phyloP scores from a whole-genome alignment of 2,113 vertebrate genomes.

The Semicossyphus pulcher region DNA sequence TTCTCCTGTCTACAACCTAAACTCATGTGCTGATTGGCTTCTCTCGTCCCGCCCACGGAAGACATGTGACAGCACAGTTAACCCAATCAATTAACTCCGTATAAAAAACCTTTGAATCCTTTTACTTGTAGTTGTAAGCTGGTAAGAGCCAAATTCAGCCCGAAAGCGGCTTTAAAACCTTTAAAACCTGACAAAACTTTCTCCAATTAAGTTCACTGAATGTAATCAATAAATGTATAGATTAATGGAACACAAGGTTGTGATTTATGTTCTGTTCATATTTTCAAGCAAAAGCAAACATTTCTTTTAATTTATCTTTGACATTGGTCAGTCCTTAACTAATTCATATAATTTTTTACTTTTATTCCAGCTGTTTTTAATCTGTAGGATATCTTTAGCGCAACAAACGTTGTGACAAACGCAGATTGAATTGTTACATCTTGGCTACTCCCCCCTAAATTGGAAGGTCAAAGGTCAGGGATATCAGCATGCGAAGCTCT shows the following conservation, averaged over 20 bases:
- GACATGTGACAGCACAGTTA: constrained; percentile 49
- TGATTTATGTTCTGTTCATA: too few species aligned
- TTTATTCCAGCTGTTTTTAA: too few species aligned
- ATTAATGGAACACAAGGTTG: too few species aligned
- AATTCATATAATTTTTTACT: too few species aligned
- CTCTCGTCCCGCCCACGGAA: constrained; percentile 1
- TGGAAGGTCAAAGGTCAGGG: not conserved
- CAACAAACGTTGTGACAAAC: too few species aligned
- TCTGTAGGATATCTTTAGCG: too few species aligned
- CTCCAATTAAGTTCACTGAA: not conserved
- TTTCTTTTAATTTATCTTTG: too few species aligned
- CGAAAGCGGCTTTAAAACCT: not conserved
- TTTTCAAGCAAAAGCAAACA: too few species aligned
- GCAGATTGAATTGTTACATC: too few species aligned
- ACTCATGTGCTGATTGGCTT: constrained; percentile 58
- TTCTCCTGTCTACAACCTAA: not conserved
- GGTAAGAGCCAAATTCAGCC: not conserved
- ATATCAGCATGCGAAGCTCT: not conserved
- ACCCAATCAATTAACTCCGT: constrained; percentile 34
- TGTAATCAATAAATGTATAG: not conserved
- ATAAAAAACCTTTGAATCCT: constrained; percentile 3
- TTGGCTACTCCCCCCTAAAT: not conserved
- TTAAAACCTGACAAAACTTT: not conserved
- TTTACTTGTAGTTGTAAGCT: not conserved
- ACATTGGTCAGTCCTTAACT: too few species aligned